Conservation (phyloP, 1,140 invertebrate species). For the Philaenus spumarius region DNA sequence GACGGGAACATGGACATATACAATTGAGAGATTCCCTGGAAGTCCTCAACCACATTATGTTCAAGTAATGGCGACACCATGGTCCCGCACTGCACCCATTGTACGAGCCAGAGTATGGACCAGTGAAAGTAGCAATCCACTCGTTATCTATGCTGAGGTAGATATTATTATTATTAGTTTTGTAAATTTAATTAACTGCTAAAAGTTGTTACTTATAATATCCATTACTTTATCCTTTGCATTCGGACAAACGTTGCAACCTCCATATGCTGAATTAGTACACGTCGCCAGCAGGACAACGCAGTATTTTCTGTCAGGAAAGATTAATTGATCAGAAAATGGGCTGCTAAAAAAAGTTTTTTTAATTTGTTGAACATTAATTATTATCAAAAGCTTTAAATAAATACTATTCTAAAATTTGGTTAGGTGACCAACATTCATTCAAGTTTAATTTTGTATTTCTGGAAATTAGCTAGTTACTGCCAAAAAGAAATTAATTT, state of each 20-base stretch:
- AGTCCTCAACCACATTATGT: conserved; percentile 51
- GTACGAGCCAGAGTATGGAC: conserved; percentile 41
- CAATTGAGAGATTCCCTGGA: conserved; percentile 47
- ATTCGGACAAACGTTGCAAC: neutral
- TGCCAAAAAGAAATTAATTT: no score
- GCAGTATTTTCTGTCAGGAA: no score
- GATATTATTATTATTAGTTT: conserved; percentile 12
- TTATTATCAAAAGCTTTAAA: neutral
- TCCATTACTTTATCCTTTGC: neutral
- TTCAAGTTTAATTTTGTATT: neutral
- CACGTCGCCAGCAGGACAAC: no score
- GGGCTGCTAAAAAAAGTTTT: no score
- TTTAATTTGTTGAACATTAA: neutral
- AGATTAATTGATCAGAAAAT: no score
- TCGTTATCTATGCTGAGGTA: conserved; percentile 45
- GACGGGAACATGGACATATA: conserved; percentile 51
- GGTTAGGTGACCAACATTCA: no score
- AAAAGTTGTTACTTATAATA: neutral
- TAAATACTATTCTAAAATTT: no score
- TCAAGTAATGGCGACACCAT: conserved; percentile 45
- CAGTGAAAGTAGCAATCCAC: conserved; percentile 34
- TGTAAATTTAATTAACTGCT: neutral
- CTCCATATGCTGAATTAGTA: no score
- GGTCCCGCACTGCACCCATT: conserved; percentile 35
- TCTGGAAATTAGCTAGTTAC: no score